Percentiles rank a stretch among this genome's conserved stretches.
Evolutionary conservation across 2,797 vertebrate genomes (phyloP).

Genomic region (Sebastes kiyomatsui): DNA sequence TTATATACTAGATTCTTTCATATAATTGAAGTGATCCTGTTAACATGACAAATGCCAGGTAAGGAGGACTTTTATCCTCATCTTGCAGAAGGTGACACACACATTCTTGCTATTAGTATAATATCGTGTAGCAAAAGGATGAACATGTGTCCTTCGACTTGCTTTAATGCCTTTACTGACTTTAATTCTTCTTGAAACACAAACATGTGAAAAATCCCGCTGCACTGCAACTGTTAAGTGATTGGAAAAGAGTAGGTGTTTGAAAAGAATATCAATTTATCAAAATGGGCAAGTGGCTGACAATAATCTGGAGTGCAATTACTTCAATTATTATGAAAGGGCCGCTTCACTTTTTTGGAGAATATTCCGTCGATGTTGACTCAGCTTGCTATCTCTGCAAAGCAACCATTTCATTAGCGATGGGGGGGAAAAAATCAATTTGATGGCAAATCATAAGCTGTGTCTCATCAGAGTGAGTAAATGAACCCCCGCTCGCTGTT

Average conservation of each 20-base stretch:
- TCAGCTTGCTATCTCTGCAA: slow-evolving; percentile 63
- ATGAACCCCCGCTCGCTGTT: slow-evolving; percentile 50
- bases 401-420: slow-evolving; percentile 72
- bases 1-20: not conserved
- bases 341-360: slow-evolving; percentile 33
- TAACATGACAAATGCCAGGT: not conserved
- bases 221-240: not conserved
- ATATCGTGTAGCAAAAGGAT: not conserved
- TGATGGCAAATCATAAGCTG: slow-evolving; percentile 69
- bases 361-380: slow-evolving; percentile 53
- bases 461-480: slow-evolving; percentile 67
- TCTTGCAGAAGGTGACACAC: not conserved
- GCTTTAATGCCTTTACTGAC: not conserved
- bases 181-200: not conserved
- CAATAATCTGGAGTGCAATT: slow-evolving; percentile 48
- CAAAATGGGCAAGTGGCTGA: slow-evolving; percentile 25
- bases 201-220: not conserved
- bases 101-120: not conserved
- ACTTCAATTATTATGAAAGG: slow-evolving; percentile 53
- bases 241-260: slow-evolving; percentile 29
- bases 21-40: not conserved
- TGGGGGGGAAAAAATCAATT: slow-evolving; percentile 46
- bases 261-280: slow-evolving; percentile 46
- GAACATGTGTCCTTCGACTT: not conserved
- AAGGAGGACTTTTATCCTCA: not conserved